Conservation (phyloP, 2,888 invertebrate species). For the Calliopum simillimum region DNA sequence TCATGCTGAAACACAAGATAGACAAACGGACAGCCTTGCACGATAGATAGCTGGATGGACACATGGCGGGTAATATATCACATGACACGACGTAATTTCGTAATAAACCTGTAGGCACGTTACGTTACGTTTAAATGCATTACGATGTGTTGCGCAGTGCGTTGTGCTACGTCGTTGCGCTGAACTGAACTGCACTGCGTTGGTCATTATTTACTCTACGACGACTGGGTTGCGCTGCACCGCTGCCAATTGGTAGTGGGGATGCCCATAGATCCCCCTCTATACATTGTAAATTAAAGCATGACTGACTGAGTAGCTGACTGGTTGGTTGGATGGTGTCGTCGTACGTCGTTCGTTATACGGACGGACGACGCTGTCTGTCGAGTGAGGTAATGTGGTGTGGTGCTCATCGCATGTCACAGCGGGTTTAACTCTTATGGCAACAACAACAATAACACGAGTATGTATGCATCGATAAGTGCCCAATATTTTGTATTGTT, state of each 20-base stretch:
- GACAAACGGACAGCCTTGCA: background rate
- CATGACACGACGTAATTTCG: constrained; percentile 15
- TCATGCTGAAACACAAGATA: background rate
- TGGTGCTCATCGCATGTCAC: constrained; percentile 8
- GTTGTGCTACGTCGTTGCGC: constrained; percentile 8
- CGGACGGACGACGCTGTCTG: background rate
- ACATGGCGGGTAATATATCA: background rate
- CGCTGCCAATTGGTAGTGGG: too few species aligned
- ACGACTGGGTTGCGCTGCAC: background rate
- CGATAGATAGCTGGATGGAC: background rate
- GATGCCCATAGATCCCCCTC: too few species aligned
- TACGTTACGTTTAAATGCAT: constrained; percentile 3
- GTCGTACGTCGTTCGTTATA: background rate
- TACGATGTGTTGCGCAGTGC: constrained; percentile 8
- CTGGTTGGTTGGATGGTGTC: background rate
- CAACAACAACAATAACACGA: background rate
- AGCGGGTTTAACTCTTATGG: constrained; percentile 6
- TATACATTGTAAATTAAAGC: background rate
- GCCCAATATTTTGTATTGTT: too few species aligned
- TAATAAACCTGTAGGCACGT: background rate
- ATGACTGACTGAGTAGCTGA: background rate
- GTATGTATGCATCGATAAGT: too few species aligned
- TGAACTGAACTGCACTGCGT: constrained; percentile 10
- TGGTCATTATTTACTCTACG: constrained; percentile 30
- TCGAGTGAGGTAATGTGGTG: background rate